Percentiles rank a stretch among this genome's conserved stretches.
Conservation (phyloP, 2,888 invertebrate genomes). For the Melolontha melolontha region DNA sequence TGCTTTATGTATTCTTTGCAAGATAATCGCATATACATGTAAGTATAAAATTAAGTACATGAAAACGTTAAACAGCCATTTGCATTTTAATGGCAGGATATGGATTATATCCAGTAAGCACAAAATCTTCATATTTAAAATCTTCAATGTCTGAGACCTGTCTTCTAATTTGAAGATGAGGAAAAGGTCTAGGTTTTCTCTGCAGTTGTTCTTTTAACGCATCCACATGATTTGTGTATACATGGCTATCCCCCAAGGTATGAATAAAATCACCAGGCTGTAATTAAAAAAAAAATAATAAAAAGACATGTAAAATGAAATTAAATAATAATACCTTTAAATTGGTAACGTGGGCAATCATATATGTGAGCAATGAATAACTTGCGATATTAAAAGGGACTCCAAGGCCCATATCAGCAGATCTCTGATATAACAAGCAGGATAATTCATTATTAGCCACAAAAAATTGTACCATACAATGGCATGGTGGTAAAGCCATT, state of each 20-base stretch:
- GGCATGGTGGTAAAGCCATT: slow-evolving; percentile 98
- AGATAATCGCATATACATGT: neutral
- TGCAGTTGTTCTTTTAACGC: slow-evolving; percentile 83
- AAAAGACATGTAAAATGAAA: neutral
- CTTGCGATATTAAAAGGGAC: slow-evolving; percentile 98
- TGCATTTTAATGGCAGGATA: slow-evolving; percentile 92
- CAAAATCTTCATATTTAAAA: slow-evolving; percentile 88
- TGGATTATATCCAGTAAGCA: slow-evolving; percentile 87
- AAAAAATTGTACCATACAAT: slow-evolving; percentile 94
- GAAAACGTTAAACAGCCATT: slow-evolving; percentile 81
- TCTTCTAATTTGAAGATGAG: slow-evolving; percentile 80
- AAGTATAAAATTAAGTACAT: neutral
- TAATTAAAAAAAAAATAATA: slow-evolving; percentile 52
- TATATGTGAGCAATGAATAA: slow-evolving; percentile 91
- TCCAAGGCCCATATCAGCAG: slow-evolving; percentile 97
- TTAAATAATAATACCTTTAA: slow-evolving; percentile 73
- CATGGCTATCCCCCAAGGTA: slow-evolving; percentile 93
- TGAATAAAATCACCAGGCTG: slow-evolving; percentile 94
- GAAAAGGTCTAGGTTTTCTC: slow-evolving; percentile 84
- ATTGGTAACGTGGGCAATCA: slow-evolving; percentile 94
- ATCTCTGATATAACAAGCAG: slow-evolving; percentile 93
- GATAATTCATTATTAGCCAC: slow-evolving; percentile 86
- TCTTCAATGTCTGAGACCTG: slow-evolving; percentile 83
- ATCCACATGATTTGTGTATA: slow-evolving; percentile 90
- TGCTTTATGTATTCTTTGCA: too few species aligned